These are phyloP conservation scores for Sebastiscus albofasciatus DNA, from an alignment of 2,797 vertebrate genomes.

Conservation along the genomic window DNA sequence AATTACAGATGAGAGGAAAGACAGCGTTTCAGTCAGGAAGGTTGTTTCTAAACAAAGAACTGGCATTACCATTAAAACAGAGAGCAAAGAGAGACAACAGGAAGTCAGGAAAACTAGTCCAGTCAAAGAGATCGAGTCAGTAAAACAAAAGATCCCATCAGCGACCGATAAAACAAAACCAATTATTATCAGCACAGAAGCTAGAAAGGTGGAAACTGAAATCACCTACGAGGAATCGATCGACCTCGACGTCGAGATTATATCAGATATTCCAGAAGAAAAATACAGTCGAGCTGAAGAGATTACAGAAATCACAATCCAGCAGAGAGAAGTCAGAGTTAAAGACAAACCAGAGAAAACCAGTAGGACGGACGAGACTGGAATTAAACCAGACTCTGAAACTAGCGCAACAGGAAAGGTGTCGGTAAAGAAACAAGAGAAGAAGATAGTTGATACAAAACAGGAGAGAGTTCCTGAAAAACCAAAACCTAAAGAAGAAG, in stretches of 20 bases:
- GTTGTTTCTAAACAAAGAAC: neutral
- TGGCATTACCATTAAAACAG: neutral
- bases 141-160: neutral
- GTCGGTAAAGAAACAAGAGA: conserved; percentile 11
- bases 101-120: neutral
- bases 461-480: neutral
- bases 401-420: neutral
- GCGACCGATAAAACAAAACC: neutral
- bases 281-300: conserved; percentile 13
- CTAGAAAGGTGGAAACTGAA: conserved; percentile 11
- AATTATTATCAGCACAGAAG: neutral
- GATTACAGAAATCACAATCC: neutral
- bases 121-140: neutral
- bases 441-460: neutral
- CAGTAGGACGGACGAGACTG: neutral
- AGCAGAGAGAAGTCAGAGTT: neutral
- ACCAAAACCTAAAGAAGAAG: conserved; percentile 3
- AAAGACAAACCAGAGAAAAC: conserved; percentile 18
- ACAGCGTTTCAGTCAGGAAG: neutral
- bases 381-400: neutral
- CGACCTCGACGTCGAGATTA: neutral
- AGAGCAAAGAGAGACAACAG: conserved; percentile 2
- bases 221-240: neutral
- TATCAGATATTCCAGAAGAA: neutral
- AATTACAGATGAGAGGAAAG: conserved; percentile 35